Percentiles rank a stretch among this genome's conserved stretches.
Evolutionary conservation across 2,888 invertebrate genomes (phyloP).

Genomic region (Nectonema munidae): DNA sequence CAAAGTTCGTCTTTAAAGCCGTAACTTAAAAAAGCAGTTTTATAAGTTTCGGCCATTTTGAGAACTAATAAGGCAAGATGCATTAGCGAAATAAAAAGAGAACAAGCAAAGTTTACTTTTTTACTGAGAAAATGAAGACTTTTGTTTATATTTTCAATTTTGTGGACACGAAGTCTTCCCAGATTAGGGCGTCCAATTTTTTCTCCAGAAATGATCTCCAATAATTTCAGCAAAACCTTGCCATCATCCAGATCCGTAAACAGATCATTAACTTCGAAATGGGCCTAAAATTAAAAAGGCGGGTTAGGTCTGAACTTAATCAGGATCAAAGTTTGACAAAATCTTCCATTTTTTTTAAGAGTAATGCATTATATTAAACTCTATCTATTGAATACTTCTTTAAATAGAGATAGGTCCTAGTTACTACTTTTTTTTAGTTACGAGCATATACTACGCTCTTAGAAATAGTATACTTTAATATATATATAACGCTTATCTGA

Average conservation of each 20-base stretch:
- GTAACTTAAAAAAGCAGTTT: too few species aligned
- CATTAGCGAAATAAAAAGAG: neutral
- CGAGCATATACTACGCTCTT: too few species aligned
- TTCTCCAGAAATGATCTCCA: slow-evolving; percentile 94
- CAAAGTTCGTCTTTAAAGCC: too few species aligned
- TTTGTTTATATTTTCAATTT: slow-evolving; percentile 93
- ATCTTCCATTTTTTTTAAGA: slow-evolving; percentile 22
- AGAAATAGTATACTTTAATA: too few species aligned
- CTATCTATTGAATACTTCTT: too few species aligned
- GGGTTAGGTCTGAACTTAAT: neutral
- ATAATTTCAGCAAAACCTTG: slow-evolving; percentile 50
- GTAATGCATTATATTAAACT: slow-evolving; percentile 23
- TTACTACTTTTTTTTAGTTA: too few species aligned
- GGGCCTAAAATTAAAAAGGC: slow-evolving; percentile 34
- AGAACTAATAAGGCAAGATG: slow-evolving; percentile 1
- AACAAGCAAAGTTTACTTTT: slow-evolving; percentile 33
- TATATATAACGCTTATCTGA: too few species aligned
- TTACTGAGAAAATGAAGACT: slow-evolving; percentile 74
- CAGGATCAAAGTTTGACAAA: too few species aligned
- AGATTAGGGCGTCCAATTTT: slow-evolving; percentile 67
- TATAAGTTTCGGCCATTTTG: too few species aligned
- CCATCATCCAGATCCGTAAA: slow-evolving; percentile 85
- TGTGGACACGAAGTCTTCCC: slow-evolving; percentile 70
- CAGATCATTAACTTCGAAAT: slow-evolving; percentile 85
- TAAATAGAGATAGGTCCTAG: too few species aligned